Base-by-base conservation (phyloP, 2,113 vertebrate species). In the Numida meleagris region DNA sequence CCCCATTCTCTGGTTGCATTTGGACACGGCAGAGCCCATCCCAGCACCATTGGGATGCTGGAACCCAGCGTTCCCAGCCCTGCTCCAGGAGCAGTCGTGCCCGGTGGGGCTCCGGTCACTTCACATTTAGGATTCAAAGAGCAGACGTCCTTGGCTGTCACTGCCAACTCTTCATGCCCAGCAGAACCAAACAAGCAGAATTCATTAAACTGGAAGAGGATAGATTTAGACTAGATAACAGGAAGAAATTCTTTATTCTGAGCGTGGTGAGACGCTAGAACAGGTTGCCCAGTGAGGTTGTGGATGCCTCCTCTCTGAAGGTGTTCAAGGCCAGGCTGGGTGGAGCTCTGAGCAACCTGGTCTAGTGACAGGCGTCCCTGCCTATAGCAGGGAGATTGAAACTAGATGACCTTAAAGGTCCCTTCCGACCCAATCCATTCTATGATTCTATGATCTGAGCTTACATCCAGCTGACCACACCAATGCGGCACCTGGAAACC, bases 1-100 rank as follows among this genome's bases (percentile, higher is more conserved):
- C 33, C 59, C 31, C 63, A 48, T 4, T 7, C 31, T 33, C 13
- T n/a, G 29, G 75, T 14, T 45, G 55, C 43, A 29, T 4, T 15
- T 13, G 61, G 40, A 42, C 57, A 12, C 15, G 48, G 62, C 74
- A 45, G 38, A 71, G 9, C 59, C 25, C 63, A 36, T 12, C n/a
- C 29, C 25, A 59, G 36, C 12, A 0, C 34, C 11, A 23, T 68
- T 21, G 43, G 24, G 78, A 66, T 0, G 19, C 0, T 11, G 50
- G 43, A 68, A 58, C 21, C 27, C 13, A 31, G 6, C 23, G 20
- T 42, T 40, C 31, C 66, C 4, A 3, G 16, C 67, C 15, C 57
- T 14, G 38, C 2, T 20, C 4, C 5, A 63, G 55, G 23, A 70
- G 36, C 4, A 0, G 18, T 19, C 15, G 20, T 14, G 17, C 6